Conservation (phyloP, 2,113 vertebrate species). For the Hemibagrus wyckioides region DNA sequence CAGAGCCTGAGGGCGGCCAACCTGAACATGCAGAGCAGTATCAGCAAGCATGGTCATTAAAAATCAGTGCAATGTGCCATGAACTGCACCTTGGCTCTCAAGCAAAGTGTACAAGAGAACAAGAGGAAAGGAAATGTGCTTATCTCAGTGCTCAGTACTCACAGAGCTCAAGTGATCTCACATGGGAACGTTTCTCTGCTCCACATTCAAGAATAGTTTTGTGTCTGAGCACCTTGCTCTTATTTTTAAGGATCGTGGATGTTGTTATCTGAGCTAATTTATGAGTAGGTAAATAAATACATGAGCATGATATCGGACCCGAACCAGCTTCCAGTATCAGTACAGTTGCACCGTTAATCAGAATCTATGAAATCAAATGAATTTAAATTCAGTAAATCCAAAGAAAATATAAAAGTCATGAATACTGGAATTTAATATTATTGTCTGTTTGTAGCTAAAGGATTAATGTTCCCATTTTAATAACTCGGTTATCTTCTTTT, state of each 20-base stretch:
- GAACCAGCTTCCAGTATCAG: not conserved
- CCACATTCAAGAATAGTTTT: not conserved
- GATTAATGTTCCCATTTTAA: not conserved
- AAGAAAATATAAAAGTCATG: not conserved
- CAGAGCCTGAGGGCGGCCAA: not conserved
- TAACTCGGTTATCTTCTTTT: not conserved
- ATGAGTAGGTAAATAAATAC: not conserved
- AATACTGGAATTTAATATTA: not conserved
- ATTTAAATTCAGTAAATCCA: not conserved
- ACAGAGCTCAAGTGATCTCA: conserved; percentile 2
- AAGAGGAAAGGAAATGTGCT: not conserved
- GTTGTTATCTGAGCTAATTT: not conserved
- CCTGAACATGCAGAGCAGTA: not conserved
- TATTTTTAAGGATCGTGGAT: not conserved
- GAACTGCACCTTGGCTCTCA: not conserved
- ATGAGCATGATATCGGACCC: not conserved
- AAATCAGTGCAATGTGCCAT: not conserved
- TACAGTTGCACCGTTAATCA: not conserved
- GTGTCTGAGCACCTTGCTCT: not conserved
- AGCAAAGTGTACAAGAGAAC: not conserved
- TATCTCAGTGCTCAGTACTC: not conserved
- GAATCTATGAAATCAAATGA: not conserved
- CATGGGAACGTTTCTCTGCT: not conserved
- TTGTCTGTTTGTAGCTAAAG: not conserved
- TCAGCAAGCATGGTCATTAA: not conserved